These are phyloP conservation scores for Petrosia ficiformis DNA, from an alignment of 37 sponge, comb jelly and placozoan genomes.

Conservation along the genomic window DNA sequence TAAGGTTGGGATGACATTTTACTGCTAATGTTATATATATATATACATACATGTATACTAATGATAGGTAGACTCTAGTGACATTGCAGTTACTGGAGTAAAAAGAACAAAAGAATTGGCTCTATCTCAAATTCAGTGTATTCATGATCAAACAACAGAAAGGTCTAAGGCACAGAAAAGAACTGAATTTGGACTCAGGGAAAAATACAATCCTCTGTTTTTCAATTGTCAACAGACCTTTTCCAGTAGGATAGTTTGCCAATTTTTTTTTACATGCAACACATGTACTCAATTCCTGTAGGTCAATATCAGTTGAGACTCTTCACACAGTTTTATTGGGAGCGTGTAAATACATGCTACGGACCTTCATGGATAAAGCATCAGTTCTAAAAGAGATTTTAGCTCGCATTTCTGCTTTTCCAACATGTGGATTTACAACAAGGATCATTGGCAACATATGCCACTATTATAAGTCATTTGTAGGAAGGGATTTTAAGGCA, in stretches of 20 bases:
- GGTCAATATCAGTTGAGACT: slow-evolving; percentile 34
- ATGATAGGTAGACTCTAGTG: too few species aligned
- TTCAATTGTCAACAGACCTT: not conserved
- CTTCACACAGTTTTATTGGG: slow-evolving; percentile 48
- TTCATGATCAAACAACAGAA: too few species aligned
- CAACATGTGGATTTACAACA: slow-evolving; percentile 17
- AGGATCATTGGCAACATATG: slow-evolving; percentile 18
- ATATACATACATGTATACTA: too few species aligned
- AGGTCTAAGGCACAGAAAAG: not conserved
- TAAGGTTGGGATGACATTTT: too few species aligned
- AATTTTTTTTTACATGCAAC: not conserved
- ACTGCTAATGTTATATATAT: too few species aligned
- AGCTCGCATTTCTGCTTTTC: slow-evolving; percentile 17
- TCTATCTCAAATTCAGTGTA: too few species aligned
- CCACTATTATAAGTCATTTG: slow-evolving; percentile 21
- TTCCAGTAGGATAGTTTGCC: not conserved
- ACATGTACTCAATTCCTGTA: not conserved
- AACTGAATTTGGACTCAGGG: not conserved
- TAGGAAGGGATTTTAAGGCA: slow-evolving; percentile 42
- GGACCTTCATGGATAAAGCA: slow-evolving; percentile 5
- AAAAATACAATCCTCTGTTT: not conserved
- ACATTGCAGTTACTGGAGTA: too few species aligned
- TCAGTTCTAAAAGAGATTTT: slow-evolving; percentile 10
- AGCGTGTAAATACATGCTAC: slow-evolving; percentile 37
- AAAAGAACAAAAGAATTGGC: too few species aligned